Evolutionary conservation across 2,797 vertebrate species (phyloP), one percentile per base, ranked within the genome.

Genomic region (Notolepis coatsorum): DNA sequence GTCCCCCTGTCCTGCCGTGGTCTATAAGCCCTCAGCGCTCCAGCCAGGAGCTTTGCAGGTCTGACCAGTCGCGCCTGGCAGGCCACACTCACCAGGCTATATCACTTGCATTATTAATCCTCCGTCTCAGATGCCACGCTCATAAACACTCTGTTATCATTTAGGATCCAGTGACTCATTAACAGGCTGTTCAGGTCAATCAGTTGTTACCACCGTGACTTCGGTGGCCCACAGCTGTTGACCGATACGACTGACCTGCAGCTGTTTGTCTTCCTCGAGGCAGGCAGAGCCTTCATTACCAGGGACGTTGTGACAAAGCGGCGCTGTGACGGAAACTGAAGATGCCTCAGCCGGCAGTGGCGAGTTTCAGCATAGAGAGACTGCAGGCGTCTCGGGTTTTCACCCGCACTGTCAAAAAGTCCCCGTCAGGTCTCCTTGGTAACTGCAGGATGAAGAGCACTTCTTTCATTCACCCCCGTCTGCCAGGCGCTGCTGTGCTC

Each of bases 91-190:
- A 45, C 73, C 38, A 5, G 38, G 68, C 69, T 67, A 5, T 66
- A 47, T 54, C 58, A 20, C 1, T 43, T 91, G 46, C 69, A 92
- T 92, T 86, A 91, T 90, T 89, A 65, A 91, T 47, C 61, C 62
- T 51, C 21, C n/a, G n/a, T n/a, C n/a, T n/a, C n/a, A n/a, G n/a
- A n/a, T n/a, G n/a, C n/a, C n/a, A n/a, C 79, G 71, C 81, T 73
- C 82, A 82, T 89, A 90, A 91, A 88, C 84, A 81, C 75, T 71
- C 75, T 72, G 79, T 87, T 90, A 86, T 89, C 84, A 72, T 89
- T 89, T 86, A 69, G 85, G 84, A 86, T 93, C 91, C 80, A 41
- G 18, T 91, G 85, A 89, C 89, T 87, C 87, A 88, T 91, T 92
- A 91, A 77, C 35, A 61, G 53, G 7, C 76, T 50, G 53, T 80